Evolutionary conservation across 1,140 invertebrate species (phyloP).

Genomic region (Arion vulgaris): DNA sequence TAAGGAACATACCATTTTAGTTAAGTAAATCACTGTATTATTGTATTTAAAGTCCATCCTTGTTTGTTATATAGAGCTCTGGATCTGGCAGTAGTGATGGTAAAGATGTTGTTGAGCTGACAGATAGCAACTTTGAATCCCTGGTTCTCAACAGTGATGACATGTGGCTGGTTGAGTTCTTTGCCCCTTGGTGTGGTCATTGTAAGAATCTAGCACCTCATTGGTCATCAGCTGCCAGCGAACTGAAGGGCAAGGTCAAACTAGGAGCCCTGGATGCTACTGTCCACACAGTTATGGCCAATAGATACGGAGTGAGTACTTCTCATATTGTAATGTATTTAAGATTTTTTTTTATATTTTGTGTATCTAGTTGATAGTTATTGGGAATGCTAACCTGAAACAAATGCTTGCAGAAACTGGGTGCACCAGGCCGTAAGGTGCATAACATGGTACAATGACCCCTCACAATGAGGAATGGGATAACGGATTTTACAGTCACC

Average conservation of each 20-base stretch:
- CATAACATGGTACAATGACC: too few species aligned
- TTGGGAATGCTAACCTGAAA: too few species aligned
- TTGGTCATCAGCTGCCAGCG: constrained; percentile 93
- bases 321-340: too few species aligned
- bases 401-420: too few species aligned
- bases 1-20: too few species aligned
- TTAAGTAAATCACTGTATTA: too few species aligned
- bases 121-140: constrained; percentile 95
- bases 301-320: constrained; percentile 74
- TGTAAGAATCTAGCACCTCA: constrained; percentile 96
- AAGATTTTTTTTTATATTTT: too few species aligned
- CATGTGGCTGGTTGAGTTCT: constrained; percentile 97
- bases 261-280: constrained; percentile 97
- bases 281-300: constrained; percentile 84
- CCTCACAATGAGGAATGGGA: too few species aligned
- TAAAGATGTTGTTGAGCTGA: constrained; percentile 91
- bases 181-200: constrained; percentile 85
- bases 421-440: too few species aligned
- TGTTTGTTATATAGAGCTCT: constrained; percentile 15
- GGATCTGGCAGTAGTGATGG: constrained; percentile 69
- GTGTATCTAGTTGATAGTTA: too few species aligned
- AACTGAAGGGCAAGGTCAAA: constrained; percentile 94
- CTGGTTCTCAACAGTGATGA: constrained; percentile 91
- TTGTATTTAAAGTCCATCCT: too few species aligned
- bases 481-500: too few species aligned